Evolutionary conservation across 2,888 invertebrate species (phyloP), one percentile per base, ranked within the genome.

Genomic region (Macaria liturata): DNA sequence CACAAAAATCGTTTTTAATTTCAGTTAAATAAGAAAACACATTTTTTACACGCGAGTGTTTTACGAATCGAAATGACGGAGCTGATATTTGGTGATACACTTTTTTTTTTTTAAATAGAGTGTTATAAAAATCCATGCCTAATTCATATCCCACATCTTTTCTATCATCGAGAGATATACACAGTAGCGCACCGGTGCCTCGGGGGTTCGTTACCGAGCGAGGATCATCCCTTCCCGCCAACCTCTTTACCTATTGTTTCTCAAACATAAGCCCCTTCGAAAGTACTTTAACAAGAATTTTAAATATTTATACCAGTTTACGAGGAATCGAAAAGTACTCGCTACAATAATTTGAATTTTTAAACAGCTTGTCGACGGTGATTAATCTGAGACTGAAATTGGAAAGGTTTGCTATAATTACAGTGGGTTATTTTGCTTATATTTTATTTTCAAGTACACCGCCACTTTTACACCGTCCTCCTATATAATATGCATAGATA

Each of bases 281-380:
- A 63, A 68, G 60, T 59, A 66, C 66, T 66, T 62, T 61, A 57
- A 65, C 66, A 59, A 64, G 64, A 68, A 72, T 80, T 76, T 83
- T 74, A 80, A 85, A 80, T 81, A 85, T 83, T 81, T 77, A 85
- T 67, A 40, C 53, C 75, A 71, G 72, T 76, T 81, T 80, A 73
- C 74, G 73, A 70, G 60, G 67, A 73, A 76, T 80, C 74, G 66
- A 51, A 64, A 76, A 81, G 80, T 75, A 80, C 68, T 76, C 74
- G 70, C 79, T 76, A 75, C 77, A 76, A 81, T 80, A 76, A 81
- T 81, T 81, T 84, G 75, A 84, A 86, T 85, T 82, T 84, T 85
- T 84, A 83, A 86, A 81, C 78, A 83, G 74, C 67, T 76, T 64
- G 70, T 72, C 72, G 72, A 76, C 67, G 67, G 70, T 78, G 76